Conservation (phyloP, 2,113 vertebrate species). For the Solea senegalensis region DNA sequence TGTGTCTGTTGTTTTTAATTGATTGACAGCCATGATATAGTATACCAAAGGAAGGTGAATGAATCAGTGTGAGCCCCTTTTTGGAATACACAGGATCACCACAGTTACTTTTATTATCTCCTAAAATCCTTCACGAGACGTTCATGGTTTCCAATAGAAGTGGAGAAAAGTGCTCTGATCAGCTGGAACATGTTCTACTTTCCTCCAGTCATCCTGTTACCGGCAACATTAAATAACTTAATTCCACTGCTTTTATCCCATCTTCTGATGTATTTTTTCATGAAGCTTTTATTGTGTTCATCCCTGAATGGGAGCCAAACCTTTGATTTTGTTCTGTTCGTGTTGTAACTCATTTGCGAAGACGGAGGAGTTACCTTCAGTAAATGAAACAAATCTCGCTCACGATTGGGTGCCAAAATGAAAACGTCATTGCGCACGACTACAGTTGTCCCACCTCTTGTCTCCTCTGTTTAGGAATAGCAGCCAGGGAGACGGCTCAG, state of each 20-base stretch:
- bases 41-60: background rate
- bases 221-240: background rate
- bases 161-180: too few relatives aligned
- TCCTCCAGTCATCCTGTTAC: background rate
- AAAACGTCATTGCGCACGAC: background rate
- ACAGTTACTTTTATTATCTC: too few relatives aligned
- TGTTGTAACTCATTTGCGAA: background rate
- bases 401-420: background rate
- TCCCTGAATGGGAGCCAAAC: background rate
- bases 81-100: too few relatives aligned
- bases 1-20: too few relatives aligned
- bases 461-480: slow-evolving; percentile 85
- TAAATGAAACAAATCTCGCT: background rate
- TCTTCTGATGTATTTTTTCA: slow-evolving; percentile 4
- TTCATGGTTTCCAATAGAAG: too few relatives aligned
- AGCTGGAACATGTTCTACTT: background rate
- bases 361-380: background rate
- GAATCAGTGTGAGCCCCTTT: background rate
- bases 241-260: background rate
- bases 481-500: slow-evolving; percentile 95
- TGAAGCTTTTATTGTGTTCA: background rate
- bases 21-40: too few relatives aligned
- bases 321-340: background rate
- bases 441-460: background rate
- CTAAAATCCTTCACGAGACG: too few relatives aligned